Base-by-base conservation (phyloP, 2,797 vertebrate species). In the Peromyscus attwateri region DNA sequence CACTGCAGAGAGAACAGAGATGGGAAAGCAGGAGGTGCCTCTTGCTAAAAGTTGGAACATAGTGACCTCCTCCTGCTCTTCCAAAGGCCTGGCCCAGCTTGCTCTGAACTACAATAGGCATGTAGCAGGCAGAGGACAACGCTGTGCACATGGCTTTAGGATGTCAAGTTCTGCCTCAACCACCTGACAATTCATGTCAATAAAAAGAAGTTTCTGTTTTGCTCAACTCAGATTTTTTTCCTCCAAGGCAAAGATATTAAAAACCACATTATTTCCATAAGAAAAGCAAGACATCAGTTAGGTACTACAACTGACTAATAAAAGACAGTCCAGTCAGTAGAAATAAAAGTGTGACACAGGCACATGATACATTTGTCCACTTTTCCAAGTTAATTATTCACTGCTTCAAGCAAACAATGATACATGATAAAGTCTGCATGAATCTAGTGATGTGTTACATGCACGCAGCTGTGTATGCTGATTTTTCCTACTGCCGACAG, bases 191-290 rank as follows among this genome's bases (percentile, higher is more conserved):
- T 14, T 57, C 5, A 1, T 12, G 31, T 14, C 23, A 71, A 68
- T 60, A 27, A 87, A 46, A 49, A 79, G 34, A 87, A 83, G 68
- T 34, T 46, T 55, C 25, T 17, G 10, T 80, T 97, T 49, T n/a
- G 55, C 34, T 81, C 37, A 37, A 57, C 8, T 62, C 64, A 52
- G 3, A 71, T 40, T 92, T 55, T 46, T 87, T 62, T n/a, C 57
- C 5, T 80, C 21, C 34, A 83, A 94, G 13, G 49, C 49, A 76
- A 90, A 94, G 21, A 94, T 13, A n/a, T 66, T 79, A 70, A 89
- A 93, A 75, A 52, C 0, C 25, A 31, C 29, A 23, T 27, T 37
- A 62, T 82, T 70, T 89, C 55, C 60, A 21, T 1, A 43, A 89
- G 76, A 77, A 94, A 40, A 25, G 14, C 27, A 49, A 66, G 60